Percentiles rank a stretch among this genome's conserved stretches.
Evolutionary conservation across 2,797 vertebrate species (phyloP).

Genomic region (Microctenopoma steveboyesi): DNA sequence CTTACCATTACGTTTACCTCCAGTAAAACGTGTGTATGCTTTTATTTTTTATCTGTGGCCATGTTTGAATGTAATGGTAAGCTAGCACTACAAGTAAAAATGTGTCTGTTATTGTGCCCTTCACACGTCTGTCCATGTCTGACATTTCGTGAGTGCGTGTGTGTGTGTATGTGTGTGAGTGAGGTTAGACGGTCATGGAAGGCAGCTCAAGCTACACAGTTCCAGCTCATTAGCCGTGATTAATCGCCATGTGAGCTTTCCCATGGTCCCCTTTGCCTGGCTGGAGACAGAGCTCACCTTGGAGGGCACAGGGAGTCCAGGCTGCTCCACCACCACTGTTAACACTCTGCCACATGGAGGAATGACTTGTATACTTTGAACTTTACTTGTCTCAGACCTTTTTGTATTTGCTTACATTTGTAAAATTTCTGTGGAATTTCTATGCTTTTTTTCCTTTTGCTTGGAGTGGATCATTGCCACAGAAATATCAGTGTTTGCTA

Average conservation of each 20-base stretch:
- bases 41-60: background rate
- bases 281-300: conserved; percentile 82
- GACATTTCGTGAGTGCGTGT: conserved; percentile 40
- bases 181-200: conserved; percentile 78
- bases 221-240: conserved; percentile 88
- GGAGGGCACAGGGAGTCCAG: conserved; percentile 70
- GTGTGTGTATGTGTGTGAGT: conserved; percentile 30
- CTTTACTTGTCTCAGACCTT: conserved; percentile 26
- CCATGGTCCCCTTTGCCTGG: conserved; percentile 84
- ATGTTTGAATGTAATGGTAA: conserved; percentile 31
- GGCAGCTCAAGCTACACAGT: conserved; percentile 79
- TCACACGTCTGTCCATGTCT: conserved; percentile 55
- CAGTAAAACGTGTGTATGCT: background rate
- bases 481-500: background rate
- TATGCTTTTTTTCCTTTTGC: background rate
- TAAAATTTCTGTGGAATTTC: conserved; percentile 15
- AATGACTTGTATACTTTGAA: conserved; percentile 45
- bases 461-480: conserved; percentile 3
- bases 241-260: conserved; percentile 85
- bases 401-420: conserved; percentile 28
- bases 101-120: conserved; percentile 57
- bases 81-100: conserved; percentile 26
- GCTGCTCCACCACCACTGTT: conserved; percentile 41
- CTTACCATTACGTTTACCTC: background rate
- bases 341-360: conserved; percentile 49